Base-by-base conservation (phyloP, 2,888 invertebrate genomes). In the Perdita meconis region DNA sequence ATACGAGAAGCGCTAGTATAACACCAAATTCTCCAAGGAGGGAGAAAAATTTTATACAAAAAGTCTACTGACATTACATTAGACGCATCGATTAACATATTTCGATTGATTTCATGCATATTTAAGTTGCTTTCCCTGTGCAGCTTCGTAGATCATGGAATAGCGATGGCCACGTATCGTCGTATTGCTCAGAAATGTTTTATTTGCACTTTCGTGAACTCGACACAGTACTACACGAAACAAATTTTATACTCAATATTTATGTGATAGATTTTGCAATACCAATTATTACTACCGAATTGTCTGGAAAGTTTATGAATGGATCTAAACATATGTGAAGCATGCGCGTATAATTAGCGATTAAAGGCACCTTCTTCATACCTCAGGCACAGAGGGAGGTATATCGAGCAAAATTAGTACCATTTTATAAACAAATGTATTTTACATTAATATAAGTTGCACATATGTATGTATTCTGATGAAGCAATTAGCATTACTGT, bases 191-290 rank as follows among this genome's bases (percentile, higher is more conserved):
- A 76, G 70, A 74, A 10, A 75, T 56, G 34, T 65, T 74, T 64
- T 53, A 44, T 70, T 82, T 65, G 76, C 79, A 73, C 40, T 60
- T 75, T 60, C 47, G 56, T 67, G 61, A 76, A 66, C 61, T n/a
- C n/a, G 64, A 74, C 76, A 53, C 75, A 76, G 60, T 80, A 82
- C 66, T 72, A 80, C 60, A 72, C 64, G 19, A 57, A 42, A 80
- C 66, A 82, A 80, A 86, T 86, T 84, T 85, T 85, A 71, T 83
- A 85, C 74, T 70, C 72, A 75, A 65, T 85, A 83, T 78, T 72
- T 81, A 77, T 77, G 61, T 78, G 64, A 83, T 84, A 84, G 86
- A 73, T 84, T 84, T 85, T 83, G 80, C 84, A 86, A 86, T 86
- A 85, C 78, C 47, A 61, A 86, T 81, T 79, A 81, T 64, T 81